phyloP scores from a whole-genome alignment of 2,797 vertebrate genomes.

The Pseudocheirus occidentalis region DNA sequence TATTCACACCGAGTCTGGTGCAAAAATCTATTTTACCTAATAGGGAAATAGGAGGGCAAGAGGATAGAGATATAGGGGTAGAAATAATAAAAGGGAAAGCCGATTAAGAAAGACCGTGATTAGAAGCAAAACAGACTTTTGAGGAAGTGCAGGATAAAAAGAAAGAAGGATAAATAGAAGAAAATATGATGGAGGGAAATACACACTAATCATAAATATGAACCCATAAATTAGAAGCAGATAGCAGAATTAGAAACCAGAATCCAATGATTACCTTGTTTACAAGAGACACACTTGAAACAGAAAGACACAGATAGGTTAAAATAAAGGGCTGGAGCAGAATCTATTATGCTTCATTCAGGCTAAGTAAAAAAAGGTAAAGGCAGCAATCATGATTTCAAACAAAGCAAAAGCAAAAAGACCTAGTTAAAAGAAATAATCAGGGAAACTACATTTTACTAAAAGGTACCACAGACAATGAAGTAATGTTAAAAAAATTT shows the following conservation, averaged over 20 bases:
- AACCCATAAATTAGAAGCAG: neutral
- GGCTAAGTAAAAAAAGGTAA: neutral
- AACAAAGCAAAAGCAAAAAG: neutral
- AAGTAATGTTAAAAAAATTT: no score
- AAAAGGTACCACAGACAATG: no score
- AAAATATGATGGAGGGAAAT: neutral
- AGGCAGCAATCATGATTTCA: neutral
- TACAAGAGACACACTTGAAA: neutral
- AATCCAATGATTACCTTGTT: neutral
- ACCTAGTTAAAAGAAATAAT: neutral
- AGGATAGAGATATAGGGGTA: neutral
- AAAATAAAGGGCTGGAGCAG: neutral
- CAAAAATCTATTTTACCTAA: no score
- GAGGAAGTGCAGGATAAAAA: neutral
- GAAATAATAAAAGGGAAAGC: neutral
- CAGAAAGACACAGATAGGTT: neutral
- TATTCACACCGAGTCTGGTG: no score
- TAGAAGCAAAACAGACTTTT: neutral
- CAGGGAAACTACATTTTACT: neutral
- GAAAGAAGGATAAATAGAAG: neutral
- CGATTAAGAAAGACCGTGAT: neutral
- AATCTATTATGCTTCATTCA: neutral
- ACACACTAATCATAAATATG: neutral
- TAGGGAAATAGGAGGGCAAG: neutral
- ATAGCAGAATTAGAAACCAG: neutral